Percentiles rank a stretch among this genome's conserved stretches.
Evolutionary conservation across 2,113 vertebrate genomes (phyloP).

Genomic region (Festucalex cinctus): DNA sequence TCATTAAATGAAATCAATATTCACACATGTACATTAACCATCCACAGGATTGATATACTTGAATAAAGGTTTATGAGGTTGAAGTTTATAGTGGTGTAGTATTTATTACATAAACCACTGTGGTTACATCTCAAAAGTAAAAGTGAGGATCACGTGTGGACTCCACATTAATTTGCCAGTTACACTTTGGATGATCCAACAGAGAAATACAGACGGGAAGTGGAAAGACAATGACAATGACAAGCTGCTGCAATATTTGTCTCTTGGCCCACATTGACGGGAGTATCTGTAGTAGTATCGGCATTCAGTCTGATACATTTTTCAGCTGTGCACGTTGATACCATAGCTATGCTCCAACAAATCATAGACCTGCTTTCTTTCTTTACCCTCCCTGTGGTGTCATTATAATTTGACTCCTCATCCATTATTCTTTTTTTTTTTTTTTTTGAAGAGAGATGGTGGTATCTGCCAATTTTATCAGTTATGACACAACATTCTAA

Average conservation of each 20-base stretch:
- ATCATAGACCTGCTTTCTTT: conserved; percentile 23
- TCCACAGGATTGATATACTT: no score
- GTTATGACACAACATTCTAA: neutral
- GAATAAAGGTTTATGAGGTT: no score
- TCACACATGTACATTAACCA: no score
- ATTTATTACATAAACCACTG: conserved; percentile 1
- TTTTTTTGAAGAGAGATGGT: conserved; percentile 9
- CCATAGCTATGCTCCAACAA: conserved; percentile 33
- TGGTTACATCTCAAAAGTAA: conserved; percentile 39
- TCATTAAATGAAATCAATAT: no score
- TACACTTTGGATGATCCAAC: conserved; percentile 39
- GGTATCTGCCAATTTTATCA: neutral
- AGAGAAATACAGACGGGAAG: neutral
- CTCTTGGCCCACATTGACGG: conserved; percentile 13
- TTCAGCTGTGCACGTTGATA: conserved; percentile 40
- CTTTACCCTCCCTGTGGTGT: conserved; percentile 32
- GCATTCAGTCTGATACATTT: conserved; percentile 28
- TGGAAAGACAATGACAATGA: conserved; percentile 4
- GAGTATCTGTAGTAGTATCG: neutral
- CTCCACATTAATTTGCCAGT: conserved; percentile 22
- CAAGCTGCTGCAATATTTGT: conserved; percentile 21
- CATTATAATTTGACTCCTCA: conserved; percentile 26
- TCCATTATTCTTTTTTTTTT: conserved; percentile 22
- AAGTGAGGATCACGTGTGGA: conserved; percentile 14
- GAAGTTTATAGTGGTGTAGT: conserved; percentile 6